Evolutionary conservation across 2,113 vertebrate genomes (phyloP), one percentile per base, ranked within the genome.

Genomic region (Axis porcinus): DNA sequence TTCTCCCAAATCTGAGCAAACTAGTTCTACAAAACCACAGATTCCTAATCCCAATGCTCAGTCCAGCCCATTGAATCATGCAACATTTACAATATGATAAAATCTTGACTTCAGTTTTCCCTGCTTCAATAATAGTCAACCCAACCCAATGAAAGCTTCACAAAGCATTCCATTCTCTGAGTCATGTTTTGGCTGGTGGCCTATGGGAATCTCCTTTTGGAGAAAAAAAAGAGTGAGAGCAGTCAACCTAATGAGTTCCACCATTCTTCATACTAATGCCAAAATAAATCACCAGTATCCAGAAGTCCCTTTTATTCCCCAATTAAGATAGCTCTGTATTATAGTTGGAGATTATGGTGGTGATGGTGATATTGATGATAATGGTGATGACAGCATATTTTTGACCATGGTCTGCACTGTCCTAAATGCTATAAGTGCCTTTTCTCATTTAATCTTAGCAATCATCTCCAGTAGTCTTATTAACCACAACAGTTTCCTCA

Each of bases 11-110:
- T 47, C 62, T 40, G 40, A 95, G 43, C 23, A 95, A 97, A 95
- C 11, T 81, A 78, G 47, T 90, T 67, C 50, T 76, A 43, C 52
- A 84, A 27, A 76, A 92, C 45, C 36, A 95, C n/a, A 93, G 62
- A 84, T 95, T 91, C 54, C 74, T 92, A 79, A 92, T 94, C 40
- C 23, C n/a, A 88, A n/a, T 28, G 93, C 45, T 86, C 16, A 43
- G 7, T 60, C 21, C n/a, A 55, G 58, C 47, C 76, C 52, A 64
- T 14, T 81, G 89, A 96, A 93, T 95, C 84, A 89, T 55, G 23
- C 45, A 94, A 81, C 94, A 97, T 52, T 64, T 90, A 95, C 50
- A 79, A 92, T 85, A 30, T 85, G 54, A 96, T 50, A 95, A 95
- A 90, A 87, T 94, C 54, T 94, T 91, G 78, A 88, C 43, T 91